Evolutionary conservation across 2,113 vertebrate species (phyloP).

Genomic region (Phalacrocorax carbo): DNA sequence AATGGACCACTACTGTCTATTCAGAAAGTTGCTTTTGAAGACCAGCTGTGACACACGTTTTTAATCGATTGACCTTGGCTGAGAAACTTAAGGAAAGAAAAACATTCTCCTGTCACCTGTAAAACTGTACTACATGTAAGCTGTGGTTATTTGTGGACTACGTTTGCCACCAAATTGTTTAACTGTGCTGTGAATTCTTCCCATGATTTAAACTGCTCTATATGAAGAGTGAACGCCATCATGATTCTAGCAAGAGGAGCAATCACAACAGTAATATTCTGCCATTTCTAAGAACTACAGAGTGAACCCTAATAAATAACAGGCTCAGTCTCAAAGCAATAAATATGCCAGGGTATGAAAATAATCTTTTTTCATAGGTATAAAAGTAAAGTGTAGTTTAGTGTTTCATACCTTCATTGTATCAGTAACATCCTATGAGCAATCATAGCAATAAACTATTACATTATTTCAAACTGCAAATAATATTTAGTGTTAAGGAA

Average conservation of each 20-base stretch:
- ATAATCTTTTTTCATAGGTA: not conserved
- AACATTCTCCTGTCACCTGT: not conserved
- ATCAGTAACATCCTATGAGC: not conserved
- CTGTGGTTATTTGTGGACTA: not conserved
- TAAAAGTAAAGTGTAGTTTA: conserved; percentile 5
- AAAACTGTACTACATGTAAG: rapidly evolving
- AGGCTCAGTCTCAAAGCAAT: not conserved
- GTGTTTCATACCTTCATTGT: not conserved
- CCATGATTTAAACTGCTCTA: not conserved
- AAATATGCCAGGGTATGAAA: not conserved
- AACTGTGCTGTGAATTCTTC: not conserved
- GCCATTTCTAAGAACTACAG: not conserved
- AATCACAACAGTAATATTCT: not conserved
- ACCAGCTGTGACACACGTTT: not conserved
- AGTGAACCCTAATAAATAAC: conserved; percentile 23
- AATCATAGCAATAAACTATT: not conserved
- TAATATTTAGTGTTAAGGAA: not conserved
- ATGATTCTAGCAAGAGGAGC: not conserved
- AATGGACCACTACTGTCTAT: not conserved
- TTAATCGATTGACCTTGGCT: not conserved
- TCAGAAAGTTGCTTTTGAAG: not conserved
- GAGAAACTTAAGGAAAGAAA: not conserved
- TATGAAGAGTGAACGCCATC: not conserved
- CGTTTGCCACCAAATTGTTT: not conserved
- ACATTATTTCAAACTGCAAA: not conserved